These are phyloP conservation scores for Paedocypris micromegethes DNA, from an alignment of 2,797 vertebrate genomes.

Conservation along the genomic window DNA sequence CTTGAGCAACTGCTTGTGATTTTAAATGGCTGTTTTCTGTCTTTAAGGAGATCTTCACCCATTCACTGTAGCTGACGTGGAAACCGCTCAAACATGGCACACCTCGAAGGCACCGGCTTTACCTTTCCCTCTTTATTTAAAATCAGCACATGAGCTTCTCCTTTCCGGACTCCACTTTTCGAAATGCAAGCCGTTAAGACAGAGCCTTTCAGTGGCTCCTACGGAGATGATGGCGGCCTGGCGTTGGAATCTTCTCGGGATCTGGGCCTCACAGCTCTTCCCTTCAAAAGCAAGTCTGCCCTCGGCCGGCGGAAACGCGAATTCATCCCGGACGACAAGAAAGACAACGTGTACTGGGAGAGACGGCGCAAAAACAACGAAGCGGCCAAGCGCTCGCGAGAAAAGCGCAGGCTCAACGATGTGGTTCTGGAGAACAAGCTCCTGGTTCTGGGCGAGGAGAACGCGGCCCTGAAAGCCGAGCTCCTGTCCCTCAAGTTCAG, in stretches of 20 bases:
- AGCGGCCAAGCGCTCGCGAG: conserved; percentile 91
- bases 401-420: conserved; percentile 91
- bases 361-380: conserved; percentile 95
- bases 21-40: too few species aligned
- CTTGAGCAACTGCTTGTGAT: too few species aligned
- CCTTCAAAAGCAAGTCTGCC: conserved; percentile 72
- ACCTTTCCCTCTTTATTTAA: conserved; percentile 33
- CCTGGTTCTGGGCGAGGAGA: conserved; percentile 90
- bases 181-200: conserved; percentile 90
- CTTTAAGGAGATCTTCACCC: conserved; percentile 15
- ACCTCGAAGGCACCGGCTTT: conserved; percentile 28
- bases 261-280: conserved; percentile 30
- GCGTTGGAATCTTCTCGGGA: conserved; percentile 75
- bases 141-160: conserved; percentile 42
- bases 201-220: conserved; percentile 72
- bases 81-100: conserved; percentile 13
- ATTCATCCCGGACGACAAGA: conserved; percentile 95
- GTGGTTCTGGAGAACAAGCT: conserved; percentile 95
- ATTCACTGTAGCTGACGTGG: conserved; percentile 23
- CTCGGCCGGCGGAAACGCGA: conserved; percentile 85
- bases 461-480: conserved; percentile 86
- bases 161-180: conserved; percentile 46
- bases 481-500: conserved; percentile 87
- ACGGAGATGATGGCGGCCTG: conserved; percentile 71
- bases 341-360: conserved; percentile 93